Conservation (phyloP, 1,140 invertebrate genomes). For the Drosophila ironensis region DNA sequence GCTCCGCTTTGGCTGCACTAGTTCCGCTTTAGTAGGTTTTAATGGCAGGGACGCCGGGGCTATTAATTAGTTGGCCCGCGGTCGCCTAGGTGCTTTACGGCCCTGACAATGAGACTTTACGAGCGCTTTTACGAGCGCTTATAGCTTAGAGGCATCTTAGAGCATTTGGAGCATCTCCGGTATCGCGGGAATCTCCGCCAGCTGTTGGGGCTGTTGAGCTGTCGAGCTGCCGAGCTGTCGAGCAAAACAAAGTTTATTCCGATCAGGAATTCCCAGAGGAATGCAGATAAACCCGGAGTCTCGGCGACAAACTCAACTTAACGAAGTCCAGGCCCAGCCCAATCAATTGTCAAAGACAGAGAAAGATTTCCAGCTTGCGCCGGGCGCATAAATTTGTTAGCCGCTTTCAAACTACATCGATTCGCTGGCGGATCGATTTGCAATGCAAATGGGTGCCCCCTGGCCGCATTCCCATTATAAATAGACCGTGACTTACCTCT, state of each 20-base stretch:
- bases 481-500: constrained; percentile 63
- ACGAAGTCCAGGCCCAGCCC: not conserved
- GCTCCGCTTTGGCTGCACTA: constrained; percentile 10
- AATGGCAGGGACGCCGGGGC: not conserved
- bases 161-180: not conserved
- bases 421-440: constrained; percentile 27
- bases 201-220: constrained; percentile 1
- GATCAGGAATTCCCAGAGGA: constrained; percentile 54
- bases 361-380: constrained; percentile 48
- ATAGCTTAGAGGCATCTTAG: too few species aligned
- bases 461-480: not conserved
- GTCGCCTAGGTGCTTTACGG: constrained; percentile 13
- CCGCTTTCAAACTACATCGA: constrained; percentile 40
- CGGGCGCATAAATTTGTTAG: constrained; percentile 58
- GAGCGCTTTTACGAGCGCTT: constrained; percentile 32
- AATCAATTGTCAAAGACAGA: constrained; percentile 6
- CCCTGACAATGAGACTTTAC: constrained; percentile 22
- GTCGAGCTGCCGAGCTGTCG: not conserved
- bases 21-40: constrained; percentile 17
- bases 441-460: constrained; percentile 43
- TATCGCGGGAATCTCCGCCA: constrained; percentile 7
- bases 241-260: constrained; percentile 39
- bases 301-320: constrained; percentile 3
- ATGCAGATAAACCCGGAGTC: constrained; percentile 38
- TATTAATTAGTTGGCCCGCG: constrained; percentile 30